These are phyloP conservation scores for Pristis pectinata DNA, from an alignment of 2,797 vertebrate species.

Conservation along the genomic window DNA sequence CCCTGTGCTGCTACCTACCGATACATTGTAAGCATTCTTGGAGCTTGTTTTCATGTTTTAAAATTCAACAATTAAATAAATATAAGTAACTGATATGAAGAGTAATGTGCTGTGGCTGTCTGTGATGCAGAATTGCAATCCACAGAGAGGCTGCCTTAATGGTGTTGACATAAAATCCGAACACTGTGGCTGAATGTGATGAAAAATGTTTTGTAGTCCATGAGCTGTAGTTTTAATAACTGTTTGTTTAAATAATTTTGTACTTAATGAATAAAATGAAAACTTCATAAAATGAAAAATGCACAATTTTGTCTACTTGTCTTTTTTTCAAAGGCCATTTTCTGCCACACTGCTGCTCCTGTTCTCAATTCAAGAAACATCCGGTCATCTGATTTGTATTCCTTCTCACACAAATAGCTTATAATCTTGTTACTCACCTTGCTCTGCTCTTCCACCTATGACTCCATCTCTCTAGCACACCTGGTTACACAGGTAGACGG, in stretches of 20 bases:
- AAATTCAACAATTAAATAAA: not conserved
- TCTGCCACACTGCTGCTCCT: not conserved
- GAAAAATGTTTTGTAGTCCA: not conserved
- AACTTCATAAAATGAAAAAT: no score
- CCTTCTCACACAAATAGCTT: not conserved
- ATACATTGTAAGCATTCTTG: not conserved
- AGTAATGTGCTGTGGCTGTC: not conserved
- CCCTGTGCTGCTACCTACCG: not conserved
- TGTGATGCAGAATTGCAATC: not conserved
- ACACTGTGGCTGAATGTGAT: slow-evolving; percentile 4
- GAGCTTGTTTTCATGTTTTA: not conserved
- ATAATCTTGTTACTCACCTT: not conserved
- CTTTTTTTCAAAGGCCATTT: not conserved
- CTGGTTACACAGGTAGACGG: no score
- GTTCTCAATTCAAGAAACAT: not conserved
- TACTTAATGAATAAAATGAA: slow-evolving; percentile 17
- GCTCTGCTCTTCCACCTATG: not conserved
- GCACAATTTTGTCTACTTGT: not conserved
- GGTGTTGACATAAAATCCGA: not conserved
- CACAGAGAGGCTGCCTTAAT: not conserved
- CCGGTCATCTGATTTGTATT: not conserved
- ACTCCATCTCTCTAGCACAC: no score
- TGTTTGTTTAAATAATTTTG: slow-evolving; percentile 15
- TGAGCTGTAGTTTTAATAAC: not conserved
- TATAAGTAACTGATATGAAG: not conserved